These are phyloP conservation scores for Cichladusa arquata DNA, from an alignment of 2,113 vertebrate species.

Conservation along the genomic window DNA sequence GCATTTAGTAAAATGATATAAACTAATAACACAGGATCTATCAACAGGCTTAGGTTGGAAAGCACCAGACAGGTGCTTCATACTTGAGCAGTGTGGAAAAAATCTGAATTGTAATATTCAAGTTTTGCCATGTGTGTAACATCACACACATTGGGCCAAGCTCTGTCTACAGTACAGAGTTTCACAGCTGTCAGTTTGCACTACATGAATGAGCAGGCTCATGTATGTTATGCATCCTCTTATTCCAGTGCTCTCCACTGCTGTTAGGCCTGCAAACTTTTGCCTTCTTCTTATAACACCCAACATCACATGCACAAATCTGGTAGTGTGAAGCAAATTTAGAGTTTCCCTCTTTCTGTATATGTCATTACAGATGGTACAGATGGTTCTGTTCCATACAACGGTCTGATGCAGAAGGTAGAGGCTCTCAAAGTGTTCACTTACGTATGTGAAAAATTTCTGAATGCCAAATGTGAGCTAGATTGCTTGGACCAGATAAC, in stretches of 20 bases:
- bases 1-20: neutral
- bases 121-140: neutral
- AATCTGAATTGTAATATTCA: neutral
- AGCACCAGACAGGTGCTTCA: neutral
- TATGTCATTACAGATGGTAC: neutral
- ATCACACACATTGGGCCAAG: neutral
- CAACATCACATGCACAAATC: neutral
- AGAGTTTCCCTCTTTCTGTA: neutral
- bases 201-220: neutral
- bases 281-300: neutral
- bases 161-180: neutral
- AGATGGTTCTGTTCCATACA: constrained; percentile 12
- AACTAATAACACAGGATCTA: neutral
- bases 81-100: neutral
- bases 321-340: neutral
- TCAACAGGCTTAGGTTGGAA: neutral
- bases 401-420: neutral
- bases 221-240: neutral
- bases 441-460: neutral
- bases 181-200: neutral
- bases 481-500: neutral
- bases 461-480: neutral
- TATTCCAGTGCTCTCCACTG: neutral
- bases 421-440: neutral
- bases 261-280: neutral